A percentile compares a stretch with the other conserved stretches of the same genome.
phyloP scores from a whole-genome alignment of 2,888 invertebrate genomes.

The Ornithoptera alexandrae region DNA sequence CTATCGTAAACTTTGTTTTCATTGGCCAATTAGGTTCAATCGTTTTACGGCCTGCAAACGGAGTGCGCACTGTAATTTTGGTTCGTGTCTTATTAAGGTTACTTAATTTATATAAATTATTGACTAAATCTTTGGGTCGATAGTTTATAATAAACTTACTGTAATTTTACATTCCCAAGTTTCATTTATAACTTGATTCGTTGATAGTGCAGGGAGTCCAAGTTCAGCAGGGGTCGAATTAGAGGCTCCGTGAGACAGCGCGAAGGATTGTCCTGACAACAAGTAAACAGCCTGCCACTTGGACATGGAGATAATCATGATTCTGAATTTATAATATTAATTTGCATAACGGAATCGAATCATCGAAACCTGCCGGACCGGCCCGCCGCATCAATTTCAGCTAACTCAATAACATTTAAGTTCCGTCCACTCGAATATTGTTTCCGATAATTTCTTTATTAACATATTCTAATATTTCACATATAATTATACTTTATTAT shows the following conservation, averaged over 20 bases:
- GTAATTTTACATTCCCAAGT: too few relatives aligned
- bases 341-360: constrained; percentile 29
- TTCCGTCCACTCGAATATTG: constrained; percentile 34
- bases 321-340: constrained; percentile 30
- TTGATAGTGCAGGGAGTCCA: too few relatives aligned
- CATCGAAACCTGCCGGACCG: constrained; percentile 30
- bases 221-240: too few relatives aligned
- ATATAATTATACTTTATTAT: neutral
- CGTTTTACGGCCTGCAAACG: constrained; percentile 25
- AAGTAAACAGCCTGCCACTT: constrained; percentile 8
- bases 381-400: constrained; percentile 40
- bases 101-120: neutral
- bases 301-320: constrained; percentile 10
- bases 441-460: constrained; percentile 30
- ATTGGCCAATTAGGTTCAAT: constrained; percentile 27
- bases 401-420: constrained; percentile 39
- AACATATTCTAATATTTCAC: constrained; percentile 8
- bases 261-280: too few relatives aligned
- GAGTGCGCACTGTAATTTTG: constrained; percentile 7
- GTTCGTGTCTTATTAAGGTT: constrained; percentile 5
- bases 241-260: too few relatives aligned
- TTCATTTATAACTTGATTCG: too few relatives aligned
- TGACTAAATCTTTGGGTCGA: neutral
- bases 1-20: constrained; percentile 19
- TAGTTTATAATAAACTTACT: too few relatives aligned